A percentile compares a stretch with the other conserved stretches of the same genome.
Conservation (phyloP, 35 echinoderm and acorn worm species). For the Lytechinus pictus region DNA sequence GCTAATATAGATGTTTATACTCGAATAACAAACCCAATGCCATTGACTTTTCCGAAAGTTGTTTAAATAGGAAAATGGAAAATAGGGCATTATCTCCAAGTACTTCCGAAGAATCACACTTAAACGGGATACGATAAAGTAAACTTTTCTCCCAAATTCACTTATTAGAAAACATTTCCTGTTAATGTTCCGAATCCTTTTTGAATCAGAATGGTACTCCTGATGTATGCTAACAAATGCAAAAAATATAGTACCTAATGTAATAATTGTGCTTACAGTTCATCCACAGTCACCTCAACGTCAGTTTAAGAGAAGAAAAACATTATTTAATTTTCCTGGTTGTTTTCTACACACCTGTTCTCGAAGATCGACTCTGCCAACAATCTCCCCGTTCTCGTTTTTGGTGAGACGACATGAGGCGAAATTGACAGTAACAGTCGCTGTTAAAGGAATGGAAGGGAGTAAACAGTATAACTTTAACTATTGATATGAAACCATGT, state of each 20-base stretch:
- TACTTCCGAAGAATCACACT: neutral
- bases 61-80: neutral
- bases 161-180: neutral
- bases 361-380: conserved; percentile 26
- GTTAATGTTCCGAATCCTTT: neutral
- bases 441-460: neutral
- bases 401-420: conserved; percentile 20
- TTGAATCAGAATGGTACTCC: neutral
- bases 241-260: neutral
- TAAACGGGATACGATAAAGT: neutral
- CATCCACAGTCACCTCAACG: neutral
- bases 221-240: neutral
- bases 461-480: neutral
- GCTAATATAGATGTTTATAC: neutral
- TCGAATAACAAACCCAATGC: too few species aligned
- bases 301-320: neutral
- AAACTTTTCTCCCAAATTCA: neutral
- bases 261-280: neutral
- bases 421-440: neutral
- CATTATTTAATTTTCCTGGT: neutral
- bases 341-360: conserved; percentile 22
- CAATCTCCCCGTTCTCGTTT: neutral
- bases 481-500: neutral
- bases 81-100: neutral
- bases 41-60: neutral